Conservation (phyloP, 2,113 vertebrate genomes). For the Cheilinus undulatus region DNA sequence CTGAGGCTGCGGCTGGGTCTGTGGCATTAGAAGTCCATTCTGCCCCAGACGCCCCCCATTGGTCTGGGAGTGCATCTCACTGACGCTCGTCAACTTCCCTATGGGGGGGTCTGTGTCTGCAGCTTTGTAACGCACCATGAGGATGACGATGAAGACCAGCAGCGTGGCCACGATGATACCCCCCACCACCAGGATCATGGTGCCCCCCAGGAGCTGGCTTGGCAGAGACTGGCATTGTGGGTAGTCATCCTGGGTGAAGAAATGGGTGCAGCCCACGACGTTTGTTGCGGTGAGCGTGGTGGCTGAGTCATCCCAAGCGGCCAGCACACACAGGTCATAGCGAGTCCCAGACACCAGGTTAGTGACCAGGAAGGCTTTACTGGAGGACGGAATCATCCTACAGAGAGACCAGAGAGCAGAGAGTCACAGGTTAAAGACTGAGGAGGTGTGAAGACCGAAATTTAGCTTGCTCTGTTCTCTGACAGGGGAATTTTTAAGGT, state of each 20-base stretch:
- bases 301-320: conserved; percentile 93
- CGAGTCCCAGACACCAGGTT: conserved; percentile 92
- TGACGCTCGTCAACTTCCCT: conserved; percentile 86
- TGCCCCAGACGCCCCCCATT: conserved; percentile 85
- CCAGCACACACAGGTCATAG: conserved; percentile 94
- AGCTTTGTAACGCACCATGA: conserved; percentile 93
- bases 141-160: conserved; percentile 93
- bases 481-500: too few species aligned
- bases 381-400: conserved; percentile 96
- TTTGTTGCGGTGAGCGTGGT: conserved; percentile 94
- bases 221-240: conserved; percentile 91
- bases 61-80: conserved; percentile 90
- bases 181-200: conserved; percentile 95
- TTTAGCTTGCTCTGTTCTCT: too few species aligned
- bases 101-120: conserved; percentile 79
- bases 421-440: conserved; percentile 1
- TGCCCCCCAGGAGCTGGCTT: conserved; percentile 92
- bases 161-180: conserved; percentile 93
- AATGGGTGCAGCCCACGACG: conserved; percentile 91
- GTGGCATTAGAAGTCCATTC: conserved; percentile 78
- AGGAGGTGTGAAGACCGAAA: too few species aligned
- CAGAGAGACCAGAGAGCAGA: conserved; percentile 27
- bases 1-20: conserved; percentile 6
- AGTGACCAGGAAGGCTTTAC: conserved; percentile 92
- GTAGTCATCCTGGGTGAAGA: conserved; percentile 92